phyloP scores from a whole-genome alignment of 64 coral and sea anemone species.

The Pocillopora damicornis region DNA sequence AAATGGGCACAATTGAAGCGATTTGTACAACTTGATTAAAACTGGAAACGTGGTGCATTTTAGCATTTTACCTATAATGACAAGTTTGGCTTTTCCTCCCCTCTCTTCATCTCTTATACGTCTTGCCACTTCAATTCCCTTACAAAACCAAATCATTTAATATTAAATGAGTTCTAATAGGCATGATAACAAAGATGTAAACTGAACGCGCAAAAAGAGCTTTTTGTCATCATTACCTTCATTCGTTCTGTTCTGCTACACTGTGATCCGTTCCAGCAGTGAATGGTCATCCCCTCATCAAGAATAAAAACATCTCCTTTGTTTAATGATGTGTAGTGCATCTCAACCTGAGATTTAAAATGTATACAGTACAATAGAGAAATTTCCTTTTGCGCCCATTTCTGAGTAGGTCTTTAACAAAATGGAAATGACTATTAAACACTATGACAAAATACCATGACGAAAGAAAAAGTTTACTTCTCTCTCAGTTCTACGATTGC shows the following conservation, averaged over 20 bases:
- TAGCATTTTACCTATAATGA: conserved; percentile 73
- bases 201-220: neutral
- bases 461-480: too few species aligned
- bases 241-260: conserved; percentile 86
- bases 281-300: conserved; percentile 79
- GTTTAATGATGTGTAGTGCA: conserved; percentile 71
- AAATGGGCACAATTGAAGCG: too few species aligned
- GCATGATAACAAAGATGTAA: neutral
- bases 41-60: neutral
- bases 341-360: conserved; percentile 55
- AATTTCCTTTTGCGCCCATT: neutral
- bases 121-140: conserved; percentile 93
- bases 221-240: conserved; percentile 44
- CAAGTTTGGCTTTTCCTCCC: conserved; percentile 79
- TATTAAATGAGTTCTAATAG: too few species aligned
- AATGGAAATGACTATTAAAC: too few species aligned
- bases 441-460: too few species aligned
- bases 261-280: conserved; percentile 83
- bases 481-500: too few species aligned
- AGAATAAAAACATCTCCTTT: conserved; percentile 98
- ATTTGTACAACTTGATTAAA: neutral
- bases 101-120: conserved; percentile 90
- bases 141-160: neutral
- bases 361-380: neutral
- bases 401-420: too few species aligned